phyloP scores from a whole-genome alignment of 2,888 invertebrate genomes.

The Chrysina gloriosa region DNA sequence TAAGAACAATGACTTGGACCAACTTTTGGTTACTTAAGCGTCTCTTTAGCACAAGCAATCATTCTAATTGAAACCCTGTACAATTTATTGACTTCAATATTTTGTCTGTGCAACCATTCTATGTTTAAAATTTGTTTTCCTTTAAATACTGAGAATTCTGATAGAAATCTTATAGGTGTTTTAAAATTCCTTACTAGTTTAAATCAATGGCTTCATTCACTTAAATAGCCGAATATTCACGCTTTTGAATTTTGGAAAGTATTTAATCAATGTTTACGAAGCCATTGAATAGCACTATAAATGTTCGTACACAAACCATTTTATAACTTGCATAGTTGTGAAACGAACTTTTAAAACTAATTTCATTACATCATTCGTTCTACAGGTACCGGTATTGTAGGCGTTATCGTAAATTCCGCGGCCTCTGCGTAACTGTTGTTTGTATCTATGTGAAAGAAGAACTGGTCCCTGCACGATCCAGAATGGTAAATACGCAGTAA shows the following conservation, averaged over 20 bases:
- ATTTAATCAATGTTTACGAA: not conserved
- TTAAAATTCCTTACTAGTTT: no score
- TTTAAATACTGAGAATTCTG: no score
- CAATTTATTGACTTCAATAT: no score
- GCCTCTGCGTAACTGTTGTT: conserved; percentile 18
- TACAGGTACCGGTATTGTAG: not conserved
- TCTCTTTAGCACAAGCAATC: no score
- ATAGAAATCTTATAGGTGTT: no score
- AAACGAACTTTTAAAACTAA: conserved; percentile 2
- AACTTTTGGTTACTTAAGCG: no score
- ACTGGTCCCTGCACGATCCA: conserved; percentile 7
- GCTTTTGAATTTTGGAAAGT: not conserved
- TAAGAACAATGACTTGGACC: no score
- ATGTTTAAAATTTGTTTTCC: no score
- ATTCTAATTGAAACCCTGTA: no score
- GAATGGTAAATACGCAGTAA: conserved; percentile 13
- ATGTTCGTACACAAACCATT: not conserved
- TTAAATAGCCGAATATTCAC: no score
- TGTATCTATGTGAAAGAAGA: conserved; percentile 9
- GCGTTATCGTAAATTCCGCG: conserved; percentile 10
- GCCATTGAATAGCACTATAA: not conserved
- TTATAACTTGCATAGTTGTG: not conserved
- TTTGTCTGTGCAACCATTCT: no score
- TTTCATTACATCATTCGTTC: conserved; percentile 6
- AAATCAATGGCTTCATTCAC: no score